Percentiles rank a stretch among this genome's conserved stretches.
Evolutionary conservation across 2,113 vertebrate species (phyloP).

Genomic region (Callaeas wilsoni): DNA sequence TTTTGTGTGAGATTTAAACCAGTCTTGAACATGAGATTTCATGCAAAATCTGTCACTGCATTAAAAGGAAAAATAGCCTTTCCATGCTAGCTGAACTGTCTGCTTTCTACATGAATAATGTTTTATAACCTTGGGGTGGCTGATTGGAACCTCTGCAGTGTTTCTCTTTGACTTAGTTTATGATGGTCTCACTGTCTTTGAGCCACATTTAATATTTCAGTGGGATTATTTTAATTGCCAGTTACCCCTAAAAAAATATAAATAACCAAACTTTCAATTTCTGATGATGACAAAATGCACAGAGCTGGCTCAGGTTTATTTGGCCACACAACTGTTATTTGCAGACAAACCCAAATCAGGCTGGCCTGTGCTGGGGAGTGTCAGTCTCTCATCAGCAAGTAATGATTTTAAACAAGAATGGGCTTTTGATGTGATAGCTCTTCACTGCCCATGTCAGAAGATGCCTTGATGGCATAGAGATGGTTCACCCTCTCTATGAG

Average conservation of each 20-base stretch:
- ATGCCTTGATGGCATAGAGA: neutral
- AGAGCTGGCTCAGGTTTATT: neutral
- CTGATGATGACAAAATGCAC: neutral
- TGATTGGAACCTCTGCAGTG: neutral
- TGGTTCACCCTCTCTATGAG: neutral
- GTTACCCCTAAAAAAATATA: neutral
- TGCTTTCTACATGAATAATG: neutral
- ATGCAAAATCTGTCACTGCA: neutral
- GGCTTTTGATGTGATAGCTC: neutral
- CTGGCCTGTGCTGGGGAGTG: neutral
- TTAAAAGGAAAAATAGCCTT: slow-evolving; percentile 7
- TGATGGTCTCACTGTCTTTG: neutral
- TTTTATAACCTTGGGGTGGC: neutral
- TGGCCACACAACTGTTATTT: neutral
- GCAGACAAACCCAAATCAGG: neutral
- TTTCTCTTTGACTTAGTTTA: neutral
- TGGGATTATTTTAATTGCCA: neutral
- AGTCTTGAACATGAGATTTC: neutral
- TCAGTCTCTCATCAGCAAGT: neutral
- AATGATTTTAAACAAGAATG: neutral
- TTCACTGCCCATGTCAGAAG: neutral
- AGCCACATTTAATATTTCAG: neutral
- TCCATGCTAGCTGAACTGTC: neutral
- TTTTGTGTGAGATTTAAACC: slow-evolving; percentile 4
- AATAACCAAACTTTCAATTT: neutral